These are phyloP conservation scores for Chesias legatella DNA, from an alignment of 2,888 invertebrate genomes.

Conservation along the genomic window DNA sequence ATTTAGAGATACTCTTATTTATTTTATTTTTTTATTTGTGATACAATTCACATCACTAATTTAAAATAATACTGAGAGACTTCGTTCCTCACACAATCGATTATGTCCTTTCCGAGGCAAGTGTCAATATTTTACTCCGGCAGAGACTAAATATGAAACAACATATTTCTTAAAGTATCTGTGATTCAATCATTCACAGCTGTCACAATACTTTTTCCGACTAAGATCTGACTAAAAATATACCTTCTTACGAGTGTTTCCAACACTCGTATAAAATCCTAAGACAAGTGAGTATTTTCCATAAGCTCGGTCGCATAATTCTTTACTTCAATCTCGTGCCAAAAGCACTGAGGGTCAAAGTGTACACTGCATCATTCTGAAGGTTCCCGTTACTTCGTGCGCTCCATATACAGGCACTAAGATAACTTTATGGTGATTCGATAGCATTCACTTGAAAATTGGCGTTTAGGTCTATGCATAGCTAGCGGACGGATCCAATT, in stretches of 20 bases:
- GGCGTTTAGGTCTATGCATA: constrained; percentile 54
- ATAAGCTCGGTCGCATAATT: constrained; percentile 43
- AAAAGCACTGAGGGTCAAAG: constrained; percentile 50
- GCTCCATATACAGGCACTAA: constrained; percentile 62
- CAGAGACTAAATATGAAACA: too few species aligned
- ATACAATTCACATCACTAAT: too few species aligned
- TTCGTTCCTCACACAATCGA: too few species aligned
- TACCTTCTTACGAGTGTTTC: neutral
- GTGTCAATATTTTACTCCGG: too few species aligned
- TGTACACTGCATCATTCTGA: constrained; percentile 53
- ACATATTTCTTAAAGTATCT: too few species aligned
- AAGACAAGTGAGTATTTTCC: constrained; percentile 33
- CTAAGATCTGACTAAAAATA: too few species aligned
- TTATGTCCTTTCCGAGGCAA: too few species aligned
- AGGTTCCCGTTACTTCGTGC: constrained; percentile 59
- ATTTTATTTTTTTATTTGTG: too few species aligned
- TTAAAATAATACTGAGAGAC: too few species aligned
- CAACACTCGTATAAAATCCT: constrained; percentile 7
- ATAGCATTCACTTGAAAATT: constrained; percentile 73
- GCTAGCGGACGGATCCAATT: constrained; percentile 7
- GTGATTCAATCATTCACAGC: too few species aligned
- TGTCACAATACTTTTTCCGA: too few species aligned
- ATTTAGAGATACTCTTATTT: too few species aligned
- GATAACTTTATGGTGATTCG: constrained; percentile 78
- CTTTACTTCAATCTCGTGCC: constrained; percentile 47